These are phyloP conservation scores for Eurystomus gularis DNA, from an alignment of 2,113 vertebrate genomes.

Conservation along the genomic window DNA sequence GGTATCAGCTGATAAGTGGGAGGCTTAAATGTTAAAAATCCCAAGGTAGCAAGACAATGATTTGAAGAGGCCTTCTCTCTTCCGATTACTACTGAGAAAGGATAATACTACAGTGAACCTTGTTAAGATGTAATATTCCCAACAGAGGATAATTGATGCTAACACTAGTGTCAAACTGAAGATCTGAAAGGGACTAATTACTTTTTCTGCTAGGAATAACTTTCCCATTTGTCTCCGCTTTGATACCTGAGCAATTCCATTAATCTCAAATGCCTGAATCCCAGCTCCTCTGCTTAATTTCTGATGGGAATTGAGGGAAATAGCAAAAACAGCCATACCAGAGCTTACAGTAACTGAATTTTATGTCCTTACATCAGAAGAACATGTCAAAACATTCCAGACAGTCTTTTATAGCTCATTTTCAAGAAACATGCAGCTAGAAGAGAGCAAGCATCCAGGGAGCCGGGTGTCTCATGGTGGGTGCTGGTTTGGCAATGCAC, in stretches of 20 bases:
- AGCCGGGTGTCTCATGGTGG: background rate
- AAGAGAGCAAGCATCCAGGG: background rate
- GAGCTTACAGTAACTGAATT: background rate
- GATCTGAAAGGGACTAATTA: slow-evolving; percentile 38
- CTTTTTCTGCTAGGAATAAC: slow-evolving; percentile 30
- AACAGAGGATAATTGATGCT: slow-evolving; percentile 42
- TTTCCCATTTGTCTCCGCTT: slow-evolving; percentile 31
- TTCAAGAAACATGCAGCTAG: background rate
- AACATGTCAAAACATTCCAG: background rate
- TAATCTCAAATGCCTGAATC: slow-evolving; percentile 3
- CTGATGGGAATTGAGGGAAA: slow-evolving; percentile 20
- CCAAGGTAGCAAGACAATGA: slow-evolving; percentile 15
- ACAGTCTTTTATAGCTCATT: background rate
- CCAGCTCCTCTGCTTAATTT: slow-evolving; percentile 12
- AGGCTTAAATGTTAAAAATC: slow-evolving; percentile 38
- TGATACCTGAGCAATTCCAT: background rate
- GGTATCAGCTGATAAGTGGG: slow-evolving; percentile 4
- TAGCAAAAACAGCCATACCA: background rate
- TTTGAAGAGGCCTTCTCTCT: slow-evolving; percentile 28
- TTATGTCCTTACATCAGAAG: background rate
- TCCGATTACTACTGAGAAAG: background rate
- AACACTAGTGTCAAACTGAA: slow-evolving; percentile 31
- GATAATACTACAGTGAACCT: slow-evolving; percentile 22
- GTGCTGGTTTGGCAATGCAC: background rate
- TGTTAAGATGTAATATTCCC: slow-evolving; percentile 41